Base-by-base conservation (phyloP, 2,797 vertebrate species). In the Numenius phaeopus region DNA sequence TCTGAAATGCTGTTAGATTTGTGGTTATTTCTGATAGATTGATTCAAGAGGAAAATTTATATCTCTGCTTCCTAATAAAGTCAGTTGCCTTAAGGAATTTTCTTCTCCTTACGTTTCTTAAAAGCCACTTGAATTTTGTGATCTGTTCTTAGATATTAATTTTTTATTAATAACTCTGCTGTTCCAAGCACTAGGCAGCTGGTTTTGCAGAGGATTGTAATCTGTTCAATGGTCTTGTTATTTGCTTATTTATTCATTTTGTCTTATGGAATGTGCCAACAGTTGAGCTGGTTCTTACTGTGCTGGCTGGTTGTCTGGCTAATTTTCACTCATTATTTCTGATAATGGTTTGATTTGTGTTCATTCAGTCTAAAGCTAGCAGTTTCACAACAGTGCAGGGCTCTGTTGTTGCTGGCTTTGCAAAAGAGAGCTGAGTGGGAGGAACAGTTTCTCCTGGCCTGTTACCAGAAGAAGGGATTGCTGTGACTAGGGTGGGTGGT, bases 311-410 rank as follows among this genome's bases (percentile, higher is more conserved):
- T 54, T 88, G 57, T 71, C 82, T 90, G 66, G 77, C 73, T 97
- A 58, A 93, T 96, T 95, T 90, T 87, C 73, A 61, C 9, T 92
- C 59, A 77, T 88, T 93, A 54, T 91, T 91, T 89, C 80, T 91
- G 52, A 61, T 84, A 94, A 88, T 87, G 83, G 26, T 70, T 93
- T 84, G 58, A 84, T 91, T 93, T 87, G 77, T 70, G 55, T 73
- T 78, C 72, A 49, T 88, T 86, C 76, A 72, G 29, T 81, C 39
- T 83, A 71, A 78, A 91, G 69, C 40, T 70, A 55, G 39, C 47
- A 34, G 46, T 88, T 96, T 64, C 55, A 76, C 47, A 86, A 59
- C 80, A 91, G 58, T n/a, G 42, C 77, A 16, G 62, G 65, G 77
- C 79, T 94, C 42, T 85, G 57, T 77, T 79, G 54, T 77, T 77